These are phyloP conservation scores for Micronycteris hirsuta DNA, from an alignment of 2,113 vertebrate genomes.

Conservation along the genomic window DNA sequence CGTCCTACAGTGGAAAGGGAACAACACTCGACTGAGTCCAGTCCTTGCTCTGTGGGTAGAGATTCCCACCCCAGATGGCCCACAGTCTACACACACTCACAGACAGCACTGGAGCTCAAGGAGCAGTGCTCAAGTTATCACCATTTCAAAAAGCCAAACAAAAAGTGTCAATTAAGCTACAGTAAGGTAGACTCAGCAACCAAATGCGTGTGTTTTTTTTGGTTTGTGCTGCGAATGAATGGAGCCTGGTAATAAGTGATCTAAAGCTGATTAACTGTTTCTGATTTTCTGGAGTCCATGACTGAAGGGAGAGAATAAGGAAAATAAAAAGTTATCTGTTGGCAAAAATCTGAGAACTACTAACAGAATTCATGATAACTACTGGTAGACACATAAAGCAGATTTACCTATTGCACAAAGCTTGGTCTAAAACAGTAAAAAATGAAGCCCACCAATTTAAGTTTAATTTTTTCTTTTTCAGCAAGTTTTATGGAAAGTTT, in stretches of 20 bases:
- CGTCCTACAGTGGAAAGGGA: constrained; percentile 83
- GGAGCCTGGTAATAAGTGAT: background rate
- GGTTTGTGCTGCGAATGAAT: background rate
- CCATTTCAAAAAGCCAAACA: background rate
- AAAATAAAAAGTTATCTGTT: background rate
- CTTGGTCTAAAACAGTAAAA: background rate
- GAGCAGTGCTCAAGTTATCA: background rate
- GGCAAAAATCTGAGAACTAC: background rate
- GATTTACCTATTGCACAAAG: background rate
- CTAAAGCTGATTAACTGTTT: background rate
- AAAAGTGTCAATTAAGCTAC: background rate
- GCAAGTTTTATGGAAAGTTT: background rate
- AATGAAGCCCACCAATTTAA: background rate
- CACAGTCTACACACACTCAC: background rate
- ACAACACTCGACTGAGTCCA: background rate
- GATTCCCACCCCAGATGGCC: background rate
- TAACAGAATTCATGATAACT: background rate
- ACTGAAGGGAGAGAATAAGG: background rate
- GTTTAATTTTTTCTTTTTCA: constrained; percentile 21
- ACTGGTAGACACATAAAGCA: background rate
- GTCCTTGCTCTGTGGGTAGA: background rate
- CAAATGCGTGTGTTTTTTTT: background rate
- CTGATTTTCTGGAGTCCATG: background rate
- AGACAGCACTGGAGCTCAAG: background rate
- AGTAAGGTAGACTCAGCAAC: background rate